A percentile compares a stretch with the other conserved stretches of the same genome.
Evolutionary conservation across 2,797 vertebrate genomes (phyloP).

Genomic region (Holocentrus rufus): DNA sequence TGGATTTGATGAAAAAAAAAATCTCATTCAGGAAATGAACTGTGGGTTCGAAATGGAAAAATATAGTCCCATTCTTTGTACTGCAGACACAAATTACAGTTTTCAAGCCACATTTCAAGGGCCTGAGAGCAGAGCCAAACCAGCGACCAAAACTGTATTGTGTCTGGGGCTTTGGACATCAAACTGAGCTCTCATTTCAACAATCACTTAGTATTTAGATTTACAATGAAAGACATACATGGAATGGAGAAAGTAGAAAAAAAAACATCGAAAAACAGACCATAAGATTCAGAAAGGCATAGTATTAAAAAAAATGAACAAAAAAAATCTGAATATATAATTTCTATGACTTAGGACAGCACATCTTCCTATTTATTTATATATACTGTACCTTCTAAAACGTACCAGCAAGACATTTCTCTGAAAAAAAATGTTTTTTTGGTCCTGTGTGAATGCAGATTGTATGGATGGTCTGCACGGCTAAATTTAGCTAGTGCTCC

Average conservation of each 20-base stretch:
- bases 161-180: conserved; percentile 47
- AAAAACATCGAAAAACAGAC: conserved; percentile 51
- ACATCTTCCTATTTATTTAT: conserved; percentile 57
- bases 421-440: conserved; percentile 64
- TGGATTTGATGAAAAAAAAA: conserved; percentile 37
- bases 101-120: conserved; percentile 29
- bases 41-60: conserved; percentile 24
- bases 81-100: conserved; percentile 43
- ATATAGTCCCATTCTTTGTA: conserved; percentile 25
- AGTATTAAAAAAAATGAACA: conserved; percentile 62
- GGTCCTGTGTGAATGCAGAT: conserved; percentile 73
- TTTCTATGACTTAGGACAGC: conserved; percentile 71
- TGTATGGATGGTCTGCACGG: conserved; percentile 52
- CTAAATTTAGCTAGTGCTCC: conserved; percentile 47
- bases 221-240: conserved; percentile 60
- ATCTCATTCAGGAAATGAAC: conserved; percentile 28
- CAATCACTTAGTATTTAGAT: conserved; percentile 53
- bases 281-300: conserved; percentile 70
- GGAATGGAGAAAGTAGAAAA: conserved; percentile 72
- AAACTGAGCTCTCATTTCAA: conserved; percentile 35
- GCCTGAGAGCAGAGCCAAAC: not conserved
- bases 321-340: conserved; percentile 60
- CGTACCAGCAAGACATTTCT: conserved; percentile 69
- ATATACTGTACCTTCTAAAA: conserved; percentile 65
- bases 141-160: conserved; percentile 20